Evolutionary conservation across 2,113 vertebrate species (phyloP), one percentile per base, ranked within the genome.

Genomic region (Eulemur rufifrons): DNA sequence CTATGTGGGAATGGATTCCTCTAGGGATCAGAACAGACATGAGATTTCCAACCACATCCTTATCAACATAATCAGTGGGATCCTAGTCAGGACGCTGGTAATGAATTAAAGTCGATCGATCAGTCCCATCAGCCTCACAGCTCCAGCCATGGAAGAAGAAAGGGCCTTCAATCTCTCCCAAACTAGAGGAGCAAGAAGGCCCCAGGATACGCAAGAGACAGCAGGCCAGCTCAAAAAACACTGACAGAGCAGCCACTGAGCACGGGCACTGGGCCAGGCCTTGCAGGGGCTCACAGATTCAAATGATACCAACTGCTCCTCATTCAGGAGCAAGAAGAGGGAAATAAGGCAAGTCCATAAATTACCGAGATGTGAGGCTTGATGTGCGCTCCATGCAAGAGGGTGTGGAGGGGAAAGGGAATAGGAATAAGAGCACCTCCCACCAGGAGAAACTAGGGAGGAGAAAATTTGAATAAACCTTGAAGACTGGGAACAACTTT

Each of bases 11-110:
- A 94, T 23, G 69, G 77, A 96, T 95, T 95, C 86, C 87, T 95
- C 68, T 77, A 88, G 74, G 59, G 81, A 94, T 93, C 69, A 95
- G 61, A 96, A 95, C 80, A 92, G 32, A 88, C 52, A 92, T 81
- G 71, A 95, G 59, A 76, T 92, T 96, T 98, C 71, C 76, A 97
- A 87, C 68, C 91, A 95, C 23, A 78, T 82, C 34, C 37, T 95
- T 94, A 92, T 95, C 89, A 87, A 74, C 85, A 94, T 78, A 61
- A 96, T 94, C 96, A 95, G 10, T 85, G 23, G 8, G 34, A 95
- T 90, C 47, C 71, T 90, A 88, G 8, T 74, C 54, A 74, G 87
- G 50, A 97, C 90, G 54, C 74, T 88, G 77, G 21, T 94, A 80
- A 97, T 95, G 86, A 86, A 96, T 73, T 77, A 96, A 95, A 54